Evolutionary conservation across 2,797 vertebrate genomes (phyloP).

Genomic region (Scolopax bukidnonensis): DNA sequence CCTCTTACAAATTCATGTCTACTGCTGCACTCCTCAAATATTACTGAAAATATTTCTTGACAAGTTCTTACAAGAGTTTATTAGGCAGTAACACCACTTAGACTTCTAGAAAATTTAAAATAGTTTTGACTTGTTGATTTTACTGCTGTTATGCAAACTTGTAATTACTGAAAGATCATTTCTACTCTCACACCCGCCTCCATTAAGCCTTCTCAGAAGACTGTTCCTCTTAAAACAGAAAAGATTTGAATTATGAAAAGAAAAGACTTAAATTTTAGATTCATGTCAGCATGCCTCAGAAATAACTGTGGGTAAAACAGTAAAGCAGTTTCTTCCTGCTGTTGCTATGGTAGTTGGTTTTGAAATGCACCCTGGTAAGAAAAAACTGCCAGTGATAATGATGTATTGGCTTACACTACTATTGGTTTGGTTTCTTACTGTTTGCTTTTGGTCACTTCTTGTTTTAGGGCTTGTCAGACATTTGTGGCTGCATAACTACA

Average conservation of each 20-base stretch:
- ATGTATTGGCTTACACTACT: neutral
- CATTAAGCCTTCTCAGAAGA: neutral
- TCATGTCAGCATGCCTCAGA: neutral
- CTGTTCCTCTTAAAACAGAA: neutral
- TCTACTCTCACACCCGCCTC: neutral
- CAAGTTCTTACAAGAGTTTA: neutral
- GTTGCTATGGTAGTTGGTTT: neutral
- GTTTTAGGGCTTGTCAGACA: neutral
- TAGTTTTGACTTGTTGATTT: neutral
- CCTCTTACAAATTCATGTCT: neutral
- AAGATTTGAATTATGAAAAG: neutral
- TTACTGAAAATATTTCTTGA: neutral
- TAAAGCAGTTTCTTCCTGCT: neutral
- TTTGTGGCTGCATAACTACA: neutral
- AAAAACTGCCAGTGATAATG: neutral
- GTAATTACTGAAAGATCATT: neutral
- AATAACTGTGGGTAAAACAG: neutral
- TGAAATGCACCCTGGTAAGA: neutral
- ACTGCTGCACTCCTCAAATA: neutral
- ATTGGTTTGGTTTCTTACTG: neutral
- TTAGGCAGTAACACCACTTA: neutral
- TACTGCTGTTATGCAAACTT: neutral
- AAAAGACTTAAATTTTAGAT: neutral
- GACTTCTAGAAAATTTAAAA: neutral
- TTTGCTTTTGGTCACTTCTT: neutral